Conservation (phyloP, 2,113 vertebrate species). For the Silurus meridionalis region DNA sequence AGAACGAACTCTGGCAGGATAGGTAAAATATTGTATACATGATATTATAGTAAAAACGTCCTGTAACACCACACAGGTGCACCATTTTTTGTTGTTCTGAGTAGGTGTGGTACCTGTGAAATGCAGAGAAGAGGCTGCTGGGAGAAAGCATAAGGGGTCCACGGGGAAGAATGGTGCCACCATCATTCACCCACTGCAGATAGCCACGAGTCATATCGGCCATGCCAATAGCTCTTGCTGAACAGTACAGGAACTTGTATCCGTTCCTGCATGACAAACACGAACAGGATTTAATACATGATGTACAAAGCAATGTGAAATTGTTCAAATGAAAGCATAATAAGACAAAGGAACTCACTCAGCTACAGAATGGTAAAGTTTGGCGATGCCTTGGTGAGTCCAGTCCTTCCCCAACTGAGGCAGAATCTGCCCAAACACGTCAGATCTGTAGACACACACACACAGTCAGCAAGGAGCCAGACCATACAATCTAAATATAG, state of each 20-base stretch:
- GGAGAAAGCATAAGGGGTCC: slow-evolving; percentile 96
- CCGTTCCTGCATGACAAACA: slow-evolving; percentile 81
- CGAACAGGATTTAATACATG: not conserved
- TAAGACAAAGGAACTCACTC: slow-evolving; percentile 78
- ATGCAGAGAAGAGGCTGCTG: slow-evolving; percentile 96
- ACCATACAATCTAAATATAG: slow-evolving; percentile 38
- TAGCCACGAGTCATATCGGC: slow-evolving; percentile 97
- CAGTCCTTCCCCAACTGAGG: slow-evolving; percentile 99
- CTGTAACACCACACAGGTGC: not conserved
- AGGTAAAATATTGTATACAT: too few species aligned
- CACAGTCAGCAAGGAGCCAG: not conserved
- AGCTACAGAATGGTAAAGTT: slow-evolving; percentile 95
- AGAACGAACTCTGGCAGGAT: too few species aligned
- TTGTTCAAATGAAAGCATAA: not conserved
- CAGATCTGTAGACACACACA: slow-evolving; percentile 77
- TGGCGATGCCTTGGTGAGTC: slow-evolving; percentile 97
- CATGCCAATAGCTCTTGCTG: slow-evolving; percentile 96
- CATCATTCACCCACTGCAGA: slow-evolving; percentile 97
- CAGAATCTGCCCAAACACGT: slow-evolving; percentile 95
- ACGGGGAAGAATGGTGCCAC: slow-evolving; percentile 89
- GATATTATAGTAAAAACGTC: not conserved
- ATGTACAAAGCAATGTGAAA: not conserved
- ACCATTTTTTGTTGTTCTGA: not conserved
- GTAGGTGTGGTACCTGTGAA: slow-evolving; percentile 83
- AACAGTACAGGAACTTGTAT: slow-evolving; percentile 98